Percentiles rank a stretch among this genome's conserved stretches.
phyloP scores from a whole-genome alignment of 2,797 vertebrate species.

The Epinephelus awoara region DNA sequence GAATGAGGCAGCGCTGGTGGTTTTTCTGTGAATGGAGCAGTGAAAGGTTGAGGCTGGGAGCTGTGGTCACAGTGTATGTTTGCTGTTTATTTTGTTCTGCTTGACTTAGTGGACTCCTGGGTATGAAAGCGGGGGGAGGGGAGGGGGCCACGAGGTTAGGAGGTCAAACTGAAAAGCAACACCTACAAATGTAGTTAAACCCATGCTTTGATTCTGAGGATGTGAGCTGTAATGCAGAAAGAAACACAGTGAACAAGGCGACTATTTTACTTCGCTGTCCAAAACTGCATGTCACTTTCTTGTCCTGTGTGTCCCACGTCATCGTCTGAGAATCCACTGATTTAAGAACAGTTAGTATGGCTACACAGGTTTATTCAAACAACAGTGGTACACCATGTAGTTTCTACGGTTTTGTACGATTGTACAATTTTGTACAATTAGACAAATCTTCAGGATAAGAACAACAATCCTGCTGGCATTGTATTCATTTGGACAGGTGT shows the following conservation, averaged over 20 bases:
- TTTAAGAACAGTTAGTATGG: neutral
- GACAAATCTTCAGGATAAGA: neutral
- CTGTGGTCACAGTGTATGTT: constrained; percentile 50
- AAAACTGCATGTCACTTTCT: neutral
- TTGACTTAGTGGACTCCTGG: constrained; percentile 46
- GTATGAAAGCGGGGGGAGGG: neutral
- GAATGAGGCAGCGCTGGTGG: constrained; percentile 20
- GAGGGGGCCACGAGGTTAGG: constrained; percentile 36
- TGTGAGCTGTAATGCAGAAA: neutral
- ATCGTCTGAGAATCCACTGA: neutral
- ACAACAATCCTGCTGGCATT: neutral
- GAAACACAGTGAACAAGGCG: neutral
- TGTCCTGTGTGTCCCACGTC: neutral
- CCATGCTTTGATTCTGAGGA: constrained; percentile 39
- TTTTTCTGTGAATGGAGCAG: constrained; percentile 55
- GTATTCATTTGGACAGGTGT: neutral
- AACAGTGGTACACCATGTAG: neutral
- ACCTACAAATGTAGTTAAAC: constrained; percentile 29
- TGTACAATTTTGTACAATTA: too few relatives aligned
- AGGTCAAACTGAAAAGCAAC: constrained; percentile 69
- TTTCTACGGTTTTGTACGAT: too few relatives aligned
- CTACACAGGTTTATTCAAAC: neutral
- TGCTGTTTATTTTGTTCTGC: constrained; percentile 75
- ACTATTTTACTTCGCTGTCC: neutral
- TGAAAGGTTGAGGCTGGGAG: constrained; percentile 36